Evolutionary conservation across 2,797 vertebrate species (phyloP), one percentile per base, ranked within the genome.

Genomic region (Paratrypauchen microcephalus): DNA sequence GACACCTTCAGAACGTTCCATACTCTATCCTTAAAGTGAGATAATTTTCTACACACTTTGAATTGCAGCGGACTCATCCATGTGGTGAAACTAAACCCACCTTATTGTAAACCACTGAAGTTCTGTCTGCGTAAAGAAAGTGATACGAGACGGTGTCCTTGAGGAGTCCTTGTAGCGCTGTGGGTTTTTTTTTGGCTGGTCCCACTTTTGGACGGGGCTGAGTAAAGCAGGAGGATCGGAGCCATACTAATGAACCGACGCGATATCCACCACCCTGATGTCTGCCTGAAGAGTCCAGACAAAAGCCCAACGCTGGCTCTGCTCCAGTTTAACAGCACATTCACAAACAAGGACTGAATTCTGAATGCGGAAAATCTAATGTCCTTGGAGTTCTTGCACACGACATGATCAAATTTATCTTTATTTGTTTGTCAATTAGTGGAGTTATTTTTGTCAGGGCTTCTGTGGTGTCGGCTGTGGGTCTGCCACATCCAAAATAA

Each of bases 61-160:
- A 7, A 52, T n/a, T 6, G 16, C 48, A 18, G 0, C 4, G n/a
- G 1, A 6, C 19, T 52, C 48, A 8, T 18, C 18, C 19, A 6
- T 45, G 13, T 4, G 41, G 3, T 45, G 15, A 45, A 45, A 15
- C 13, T 45, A 16, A 15, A 15, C 7, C 32, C 32, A 8, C 1
- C 21, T 55, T 24, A 23, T 24, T 24, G 21, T 23, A 12, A 55
- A 55, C 12, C 54, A 5, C n/a, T 55, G 11, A 55, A 58, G 56
- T 58, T 30, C 28, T 6, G 24, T 6, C 28, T 12, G 19, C 68
- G 56, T 50, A 48, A 16, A 41, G 61, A 70, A 48, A 19, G 64
- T 62, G 70, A 65, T 68, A 1, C 0, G 26, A 73, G 70, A 68
- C 39, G 2, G 15, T 75, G 84, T 64, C 87, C 87, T 87, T 84